Conservation (phyloP, 2,113 vertebrate genomes). For the Mirza zaza region DNA sequence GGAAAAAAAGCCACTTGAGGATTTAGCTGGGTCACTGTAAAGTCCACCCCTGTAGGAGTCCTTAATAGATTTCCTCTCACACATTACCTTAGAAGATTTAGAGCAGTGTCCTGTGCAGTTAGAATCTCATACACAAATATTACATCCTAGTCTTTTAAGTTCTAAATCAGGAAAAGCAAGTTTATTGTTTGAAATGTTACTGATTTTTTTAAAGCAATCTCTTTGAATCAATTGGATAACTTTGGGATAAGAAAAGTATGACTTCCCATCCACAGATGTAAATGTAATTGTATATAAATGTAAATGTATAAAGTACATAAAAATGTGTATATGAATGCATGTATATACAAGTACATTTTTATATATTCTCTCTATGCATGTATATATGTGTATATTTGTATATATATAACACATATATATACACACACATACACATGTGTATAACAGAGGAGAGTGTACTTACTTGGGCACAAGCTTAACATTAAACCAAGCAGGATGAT, state of each 20-base stretch:
- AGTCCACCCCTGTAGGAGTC: not conserved
- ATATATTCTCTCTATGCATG: not conserved
- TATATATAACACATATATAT: not conserved
- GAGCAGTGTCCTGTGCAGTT: not conserved
- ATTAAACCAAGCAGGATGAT: not conserved
- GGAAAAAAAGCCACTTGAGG: not conserved
- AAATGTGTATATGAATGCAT: not conserved
- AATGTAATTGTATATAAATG: not conserved
- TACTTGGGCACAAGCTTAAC: not conserved
- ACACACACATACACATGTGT: no score
- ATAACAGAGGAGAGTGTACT: not conserved
- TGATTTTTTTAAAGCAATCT: not conserved
- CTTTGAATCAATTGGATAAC: not conserved
- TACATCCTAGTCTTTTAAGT: not conserved
- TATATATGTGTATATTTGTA: no score
- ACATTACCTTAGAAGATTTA: not conserved
- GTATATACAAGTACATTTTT: not conserved
- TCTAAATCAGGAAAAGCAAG: constrained; percentile 12
- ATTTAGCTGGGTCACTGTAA: not conserved
- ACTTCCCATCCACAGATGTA: not conserved
- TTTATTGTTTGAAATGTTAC: not conserved
- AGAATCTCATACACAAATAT: not conserved
- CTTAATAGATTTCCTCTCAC: not conserved
- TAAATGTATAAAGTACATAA: not conserved
- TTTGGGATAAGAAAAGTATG: not conserved